These are phyloP conservation scores for Mercenaria mercenaria DNA, from an alignment of 1,140 invertebrate genomes.

Conservation along the genomic window DNA sequence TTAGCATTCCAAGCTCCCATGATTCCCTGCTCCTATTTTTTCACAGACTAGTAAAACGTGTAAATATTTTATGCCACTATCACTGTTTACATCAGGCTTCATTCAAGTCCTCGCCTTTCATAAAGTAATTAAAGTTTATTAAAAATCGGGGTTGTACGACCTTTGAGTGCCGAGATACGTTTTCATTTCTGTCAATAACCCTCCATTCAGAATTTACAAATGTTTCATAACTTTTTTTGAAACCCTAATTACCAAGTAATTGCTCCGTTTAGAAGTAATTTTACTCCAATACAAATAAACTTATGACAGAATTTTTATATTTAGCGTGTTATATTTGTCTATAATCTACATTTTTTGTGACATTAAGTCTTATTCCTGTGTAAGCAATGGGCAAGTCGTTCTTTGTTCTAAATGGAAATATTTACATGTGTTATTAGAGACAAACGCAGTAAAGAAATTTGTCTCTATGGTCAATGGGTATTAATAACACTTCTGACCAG, in stretches of 20 bases:
- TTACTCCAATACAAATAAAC: neutral
- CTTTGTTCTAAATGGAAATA: neutral
- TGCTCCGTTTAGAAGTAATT: neutral
- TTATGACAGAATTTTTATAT: neutral
- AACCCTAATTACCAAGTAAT: neutral
- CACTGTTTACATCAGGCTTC: neutral
- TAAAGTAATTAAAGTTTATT: neutral
- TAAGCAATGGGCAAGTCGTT: neutral
- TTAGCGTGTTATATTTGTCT: neutral
- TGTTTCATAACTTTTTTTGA: neutral
- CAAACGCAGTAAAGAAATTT: neutral
- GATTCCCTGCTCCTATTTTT: too few relatives aligned
- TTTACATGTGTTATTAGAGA: neutral
- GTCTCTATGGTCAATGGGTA: neutral
- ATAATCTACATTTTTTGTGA: conserved; percentile 11
- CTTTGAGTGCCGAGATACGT: neutral
- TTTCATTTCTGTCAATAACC: neutral
- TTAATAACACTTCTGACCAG: neutral
- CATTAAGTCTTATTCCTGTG: neutral
- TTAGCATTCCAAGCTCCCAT: conserved; percentile 38
- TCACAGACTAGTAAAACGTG: too few relatives aligned
- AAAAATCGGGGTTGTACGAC: neutral
- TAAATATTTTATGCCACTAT: too few relatives aligned
- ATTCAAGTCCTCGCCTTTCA: neutral
- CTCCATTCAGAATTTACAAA: neutral